Percentiles rank a stretch among this genome's conserved stretches.
These are phyloP conservation scores for Myzus persicae DNA, from an alignment of 1,140 invertebrate genomes.

Conservation along the genomic window DNA sequence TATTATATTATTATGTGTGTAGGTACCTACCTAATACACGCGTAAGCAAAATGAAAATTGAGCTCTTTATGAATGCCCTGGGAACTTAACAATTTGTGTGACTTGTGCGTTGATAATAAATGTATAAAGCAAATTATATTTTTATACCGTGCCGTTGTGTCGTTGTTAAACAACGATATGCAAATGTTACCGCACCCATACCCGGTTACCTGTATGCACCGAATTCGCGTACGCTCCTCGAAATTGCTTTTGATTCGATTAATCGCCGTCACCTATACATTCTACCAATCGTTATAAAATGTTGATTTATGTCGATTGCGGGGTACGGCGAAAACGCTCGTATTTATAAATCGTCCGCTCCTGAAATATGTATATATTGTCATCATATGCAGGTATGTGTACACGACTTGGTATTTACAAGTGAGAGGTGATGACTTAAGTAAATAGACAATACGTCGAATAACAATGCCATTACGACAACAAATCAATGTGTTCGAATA, in stretches of 20 bases:
- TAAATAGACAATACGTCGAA: background rate
- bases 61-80: background rate
- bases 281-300: background rate
- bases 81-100: conserved; percentile 3
- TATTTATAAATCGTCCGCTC: background rate
- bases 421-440: background rate
- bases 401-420: background rate
- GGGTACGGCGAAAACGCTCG: background rate
- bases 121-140: background rate
- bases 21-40: too few relatives aligned
- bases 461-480: background rate
- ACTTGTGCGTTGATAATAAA: background rate
- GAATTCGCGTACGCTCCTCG: background rate
- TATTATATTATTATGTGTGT: background rate
- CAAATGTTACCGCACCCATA: background rate
- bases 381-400: background rate
- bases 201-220: background rate
- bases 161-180: background rate
- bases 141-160: background rate
- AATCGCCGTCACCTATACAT: background rate
- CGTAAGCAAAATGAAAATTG: conserved; percentile 8
- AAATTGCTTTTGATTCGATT: background rate
- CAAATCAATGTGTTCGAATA: background rate
- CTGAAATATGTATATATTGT: background rate
- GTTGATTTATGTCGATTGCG: background rate